These are phyloP conservation scores for Hypolimnas misippus DNA, from an alignment of 2,888 invertebrate genomes.

Conservation along the genomic window DNA sequence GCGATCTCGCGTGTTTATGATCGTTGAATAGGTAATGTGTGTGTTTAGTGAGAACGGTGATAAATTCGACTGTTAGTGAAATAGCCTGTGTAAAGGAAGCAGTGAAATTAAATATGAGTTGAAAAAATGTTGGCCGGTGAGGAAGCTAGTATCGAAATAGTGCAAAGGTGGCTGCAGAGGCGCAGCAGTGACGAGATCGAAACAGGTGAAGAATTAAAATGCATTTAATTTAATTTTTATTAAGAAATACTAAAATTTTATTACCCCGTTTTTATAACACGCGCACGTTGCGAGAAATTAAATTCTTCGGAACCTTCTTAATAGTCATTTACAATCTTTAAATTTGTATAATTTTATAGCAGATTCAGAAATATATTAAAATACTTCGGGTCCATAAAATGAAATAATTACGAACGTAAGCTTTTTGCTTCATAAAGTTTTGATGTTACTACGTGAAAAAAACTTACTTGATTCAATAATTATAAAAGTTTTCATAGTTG, in stretches of 20 bases:
- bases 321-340: constrained; percentile 1
- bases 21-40: not conserved
- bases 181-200: constrained; percentile 70
- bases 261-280: constrained; percentile 3
- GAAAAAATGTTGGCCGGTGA: constrained; percentile 77
- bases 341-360: constrained; percentile 4
- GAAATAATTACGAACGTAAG: not conserved
- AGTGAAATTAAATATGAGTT: constrained; percentile 58
- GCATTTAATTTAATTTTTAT: not conserved
- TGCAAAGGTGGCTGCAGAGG: constrained; percentile 74
- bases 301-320: not conserved
- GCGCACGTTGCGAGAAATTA: not conserved
- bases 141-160: constrained; percentile 77
- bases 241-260: not conserved
- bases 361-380: not conserved
- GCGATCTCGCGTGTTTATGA: not conserved
- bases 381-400: not conserved
- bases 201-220: constrained; percentile 54
- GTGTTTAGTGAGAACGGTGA: constrained; percentile 12
- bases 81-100: constrained; percentile 28
- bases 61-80: constrained; percentile 12
- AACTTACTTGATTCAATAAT: not conserved
- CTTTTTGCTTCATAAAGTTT: not conserved
- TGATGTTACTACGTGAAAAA: not conserved
- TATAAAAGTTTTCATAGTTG: no score